phyloP scores from a whole-genome alignment of 2,888 invertebrate genomes.

The Choristoneura rosaceana region DNA sequence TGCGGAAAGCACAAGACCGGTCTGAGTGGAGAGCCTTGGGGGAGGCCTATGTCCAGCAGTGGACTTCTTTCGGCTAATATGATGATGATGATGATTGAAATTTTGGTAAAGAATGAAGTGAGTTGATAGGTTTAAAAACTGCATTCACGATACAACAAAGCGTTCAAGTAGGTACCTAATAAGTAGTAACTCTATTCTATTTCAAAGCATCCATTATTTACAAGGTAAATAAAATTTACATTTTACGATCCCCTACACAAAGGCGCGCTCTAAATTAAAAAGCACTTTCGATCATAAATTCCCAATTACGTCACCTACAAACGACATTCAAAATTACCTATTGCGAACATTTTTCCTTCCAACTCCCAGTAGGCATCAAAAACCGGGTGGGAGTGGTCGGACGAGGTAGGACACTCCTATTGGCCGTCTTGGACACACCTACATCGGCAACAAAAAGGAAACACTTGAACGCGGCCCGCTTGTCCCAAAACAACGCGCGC shows the following conservation, averaged over 20 bases:
- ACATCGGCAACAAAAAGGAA: slow-evolving; percentile 74
- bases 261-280: slow-evolving; percentile 36
- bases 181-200: background rate
- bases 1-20: too few species aligned
- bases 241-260: slow-evolving; percentile 31
- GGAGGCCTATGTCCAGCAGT: too few species aligned
- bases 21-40: too few species aligned
- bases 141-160: background rate
- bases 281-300: slow-evolving; percentile 66
- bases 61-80: too few species aligned
- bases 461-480: slow-evolving; percentile 54
- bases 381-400: slow-evolving; percentile 78
- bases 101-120: too few species aligned
- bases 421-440: slow-evolving; percentile 74
- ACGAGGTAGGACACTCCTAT: slow-evolving; percentile 68
- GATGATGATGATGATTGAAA: too few species aligned
- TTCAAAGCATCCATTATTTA: slow-evolving; percentile 19
- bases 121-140: background rate
- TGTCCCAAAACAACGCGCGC: slow-evolving; percentile 62
- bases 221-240: slow-evolving; percentile 26
- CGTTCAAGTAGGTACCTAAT: background rate
- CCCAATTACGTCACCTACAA: slow-evolving; percentile 77
- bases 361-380: slow-evolving; percentile 84
- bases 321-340: slow-evolving; percentile 81
- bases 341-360: slow-evolving; percentile 76